These are phyloP conservation scores for Spheniscus mendiculus DNA, from an alignment of 2,113 vertebrate species.

Conservation along the genomic window DNA sequence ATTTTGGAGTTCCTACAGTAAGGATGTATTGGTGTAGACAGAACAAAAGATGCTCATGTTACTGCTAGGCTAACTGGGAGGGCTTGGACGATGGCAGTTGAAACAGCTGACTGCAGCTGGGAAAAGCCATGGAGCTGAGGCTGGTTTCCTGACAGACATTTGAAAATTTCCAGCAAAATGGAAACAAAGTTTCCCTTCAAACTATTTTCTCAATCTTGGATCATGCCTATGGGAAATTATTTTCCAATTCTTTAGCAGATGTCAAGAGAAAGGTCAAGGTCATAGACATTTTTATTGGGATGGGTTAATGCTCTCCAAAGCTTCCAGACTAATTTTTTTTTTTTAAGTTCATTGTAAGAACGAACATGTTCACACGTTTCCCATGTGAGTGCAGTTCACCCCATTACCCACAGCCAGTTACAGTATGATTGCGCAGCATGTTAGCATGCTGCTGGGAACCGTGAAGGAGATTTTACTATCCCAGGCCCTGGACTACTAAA, in stretches of 20 bases:
- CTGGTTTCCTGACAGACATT: not conserved
- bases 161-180: not conserved
- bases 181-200: not conserved
- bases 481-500: not conserved
- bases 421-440: fast-evolving
- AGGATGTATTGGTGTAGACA: not conserved
- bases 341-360: not conserved
- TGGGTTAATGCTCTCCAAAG: not conserved
- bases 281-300: not conserved
- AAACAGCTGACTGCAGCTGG: not conserved
- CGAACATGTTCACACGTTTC: not conserved
- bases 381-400: not conserved
- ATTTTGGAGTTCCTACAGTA: not conserved
- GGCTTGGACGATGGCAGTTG: not conserved
- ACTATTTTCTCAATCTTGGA: not conserved
- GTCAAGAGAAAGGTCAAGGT: not conserved
- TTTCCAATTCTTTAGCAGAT: not conserved
- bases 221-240: not conserved
- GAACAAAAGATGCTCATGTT: not conserved
- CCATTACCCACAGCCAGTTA: not conserved
- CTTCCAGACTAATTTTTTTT: not conserved
- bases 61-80: not conserved
- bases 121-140: not conserved
- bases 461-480: not conserved
- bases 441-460: not conserved